Conservation (phyloP, 1,140 invertebrate genomes). For the Pseudomyrmex flavicornis region DNA sequence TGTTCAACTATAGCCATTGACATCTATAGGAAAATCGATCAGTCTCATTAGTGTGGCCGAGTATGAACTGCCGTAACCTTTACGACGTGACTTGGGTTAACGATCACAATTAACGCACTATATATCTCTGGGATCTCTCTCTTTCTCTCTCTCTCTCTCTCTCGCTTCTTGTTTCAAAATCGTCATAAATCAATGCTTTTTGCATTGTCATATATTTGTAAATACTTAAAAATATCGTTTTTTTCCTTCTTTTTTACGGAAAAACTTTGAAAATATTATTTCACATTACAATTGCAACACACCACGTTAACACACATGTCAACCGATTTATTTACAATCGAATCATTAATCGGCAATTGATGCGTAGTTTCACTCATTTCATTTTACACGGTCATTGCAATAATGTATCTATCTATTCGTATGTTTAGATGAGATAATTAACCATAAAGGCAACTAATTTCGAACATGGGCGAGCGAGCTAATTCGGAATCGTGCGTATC, state of each 20-base stretch:
- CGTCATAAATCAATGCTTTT: slow-evolving; percentile 5
- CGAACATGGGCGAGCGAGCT: slow-evolving; percentile 29
- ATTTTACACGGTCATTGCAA: slow-evolving; percentile 6
- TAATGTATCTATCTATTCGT: slow-evolving; percentile 29
- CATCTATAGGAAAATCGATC: slow-evolving; percentile 40
- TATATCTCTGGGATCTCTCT: background rate
- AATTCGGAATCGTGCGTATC: slow-evolving; percentile 36
- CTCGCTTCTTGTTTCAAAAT: background rate
- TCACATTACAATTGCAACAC: background rate
- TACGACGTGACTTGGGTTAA: slow-evolving; percentile 63
- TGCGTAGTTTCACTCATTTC: background rate
- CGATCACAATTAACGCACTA: slow-evolving; percentile 59
- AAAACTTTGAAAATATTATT: background rate
- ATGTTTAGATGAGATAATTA: slow-evolving; percentile 49
- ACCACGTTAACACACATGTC: background rate
- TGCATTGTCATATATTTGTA: background rate
- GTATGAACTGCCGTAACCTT: slow-evolving; percentile 37
- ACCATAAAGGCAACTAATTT: slow-evolving; percentile 47
- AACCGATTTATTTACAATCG: background rate
- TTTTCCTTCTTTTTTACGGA: background rate
- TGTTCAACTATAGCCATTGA: slow-evolving; percentile 17
- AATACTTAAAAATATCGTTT: background rate
- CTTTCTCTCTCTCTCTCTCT: too few relatives aligned
- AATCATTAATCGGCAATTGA: background rate
- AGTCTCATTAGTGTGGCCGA: slow-evolving; percentile 28